These are phyloP conservation scores for Leucophora obtusa DNA, from an alignment of 2,888 invertebrate species.

Conservation along the genomic window DNA sequence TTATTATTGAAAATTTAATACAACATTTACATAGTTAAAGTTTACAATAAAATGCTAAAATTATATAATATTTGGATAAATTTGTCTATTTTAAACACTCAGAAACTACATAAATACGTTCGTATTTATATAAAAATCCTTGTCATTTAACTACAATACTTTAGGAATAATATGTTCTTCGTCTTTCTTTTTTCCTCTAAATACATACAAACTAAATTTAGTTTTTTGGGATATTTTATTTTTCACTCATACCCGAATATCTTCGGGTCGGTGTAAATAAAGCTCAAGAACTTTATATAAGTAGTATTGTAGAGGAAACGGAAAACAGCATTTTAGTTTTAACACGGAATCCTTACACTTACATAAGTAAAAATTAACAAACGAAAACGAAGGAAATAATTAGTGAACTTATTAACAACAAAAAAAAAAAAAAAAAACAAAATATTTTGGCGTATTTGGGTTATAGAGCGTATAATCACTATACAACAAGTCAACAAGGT, in stretches of 20 bases:
- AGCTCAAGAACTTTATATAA: conserved; percentile 52
- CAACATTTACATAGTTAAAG: conserved; percentile 29
- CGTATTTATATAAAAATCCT: conserved; percentile 17
- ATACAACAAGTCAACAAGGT: conserved; percentile 69
- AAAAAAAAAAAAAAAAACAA: conserved; percentile 43
- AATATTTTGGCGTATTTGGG: conserved; percentile 76
- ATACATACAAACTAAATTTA: not conserved
- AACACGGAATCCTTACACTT: conserved; percentile 49
- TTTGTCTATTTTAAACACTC: not conserved
- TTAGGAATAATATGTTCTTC: conserved; percentile 15
- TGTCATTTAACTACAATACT: conserved; percentile 17
- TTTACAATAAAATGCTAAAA: not conserved
- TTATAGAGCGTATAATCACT: conserved; percentile 74
- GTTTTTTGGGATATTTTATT: conserved; percentile 20
- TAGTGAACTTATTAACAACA: conserved; percentile 24
- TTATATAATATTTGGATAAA: conserved; percentile 29
- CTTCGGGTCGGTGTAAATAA: conserved; percentile 14
- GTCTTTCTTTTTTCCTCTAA: conserved; percentile 38
- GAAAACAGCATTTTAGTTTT: conserved; percentile 53
- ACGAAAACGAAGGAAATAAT: not conserved
- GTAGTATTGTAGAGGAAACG: conserved; percentile 55
- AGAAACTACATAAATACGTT: conserved; percentile 4
- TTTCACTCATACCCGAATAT: conserved; percentile 37
- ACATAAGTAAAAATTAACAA: conserved; percentile 27
- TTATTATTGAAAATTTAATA: not conserved